These are phyloP conservation scores for Zele albiditarsus DNA, from an alignment of 2,888 invertebrate species.

Conservation along the genomic window DNA sequence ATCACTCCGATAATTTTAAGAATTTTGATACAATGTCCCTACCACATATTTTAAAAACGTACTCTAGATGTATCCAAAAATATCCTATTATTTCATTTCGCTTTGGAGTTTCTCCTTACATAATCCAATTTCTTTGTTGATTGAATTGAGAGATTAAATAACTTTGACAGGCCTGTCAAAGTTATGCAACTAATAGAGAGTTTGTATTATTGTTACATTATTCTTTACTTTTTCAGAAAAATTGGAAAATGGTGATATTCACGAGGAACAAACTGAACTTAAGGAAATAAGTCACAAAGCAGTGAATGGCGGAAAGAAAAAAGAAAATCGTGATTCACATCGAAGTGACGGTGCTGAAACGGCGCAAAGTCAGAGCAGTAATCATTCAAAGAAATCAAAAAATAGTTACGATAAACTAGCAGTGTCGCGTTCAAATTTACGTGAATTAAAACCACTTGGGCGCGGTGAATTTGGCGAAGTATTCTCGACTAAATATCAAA, in stretches of 20 bases:
- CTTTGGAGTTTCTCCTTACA: too few relatives aligned
- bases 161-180: too few relatives aligned
- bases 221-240: conserved; percentile 59
- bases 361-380: conserved; percentile 77
- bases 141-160: too few relatives aligned
- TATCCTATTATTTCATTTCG: too few relatives aligned
- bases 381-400: conserved; percentile 78
- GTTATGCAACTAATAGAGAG: not conserved
- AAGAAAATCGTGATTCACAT: conserved; percentile 75
- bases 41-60: too few relatives aligned
- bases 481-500: conserved; percentile 81
- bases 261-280: conserved; percentile 72
- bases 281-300: conserved; percentile 71
- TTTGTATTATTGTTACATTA: conserved; percentile 1
- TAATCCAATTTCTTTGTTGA: too few relatives aligned
- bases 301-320: conserved; percentile 59
- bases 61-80: too few relatives aligned
- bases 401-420: conserved; percentile 85
- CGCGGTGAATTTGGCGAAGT: conserved; percentile 96
- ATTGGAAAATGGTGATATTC: conserved; percentile 68
- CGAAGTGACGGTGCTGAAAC: conserved; percentile 81
- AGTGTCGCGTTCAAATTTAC: conserved; percentile 82
- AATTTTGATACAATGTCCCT: too few relatives aligned
- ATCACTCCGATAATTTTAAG: too few relatives aligned
- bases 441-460: conserved; percentile 78